Base-by-base conservation (phyloP, 2,113 vertebrate species). In the Perca schrenkii region DNA sequence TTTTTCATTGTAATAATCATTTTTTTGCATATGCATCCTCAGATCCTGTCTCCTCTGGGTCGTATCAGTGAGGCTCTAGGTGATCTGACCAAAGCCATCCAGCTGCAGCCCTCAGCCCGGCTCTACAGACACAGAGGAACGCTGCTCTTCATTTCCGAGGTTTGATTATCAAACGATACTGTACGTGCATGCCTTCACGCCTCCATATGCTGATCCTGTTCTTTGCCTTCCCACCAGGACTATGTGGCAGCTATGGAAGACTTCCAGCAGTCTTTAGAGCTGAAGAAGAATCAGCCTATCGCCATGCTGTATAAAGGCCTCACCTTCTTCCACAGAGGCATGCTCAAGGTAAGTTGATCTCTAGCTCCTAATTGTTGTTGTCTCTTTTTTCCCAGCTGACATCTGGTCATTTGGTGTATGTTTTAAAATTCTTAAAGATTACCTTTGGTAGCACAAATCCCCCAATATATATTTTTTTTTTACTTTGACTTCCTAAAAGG, bases 61-160 rank as follows among this genome's bases (percentile, higher is more conserved):
- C 96, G 98, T 36, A 97, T 99, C 85, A 97, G 95, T 17, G 98
- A 99, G 87, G 98, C 98, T 13, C 93, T 99, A 87, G 95, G 94
- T 43, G 98, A 99, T 57, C 96, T 99, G 85, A 98, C 96, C 76
- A 98, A 96, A 96, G 98, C 98, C 86, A 98, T 99, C 88, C 97
- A 98, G 77, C 95, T 99, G 8, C 97, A 98, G 73, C 98, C 97
- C 3, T 99, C 98, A 0, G 98, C 98, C 10, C 96, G 97, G 17
- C 96, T 99, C 25, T 99, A 98, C 92, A 94, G 97, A 68, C 98
- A 99, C 89, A 94, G 98, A 82, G 98, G 97, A 66, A 99, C 98
- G 0, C 95, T 99, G 83, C 94, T 98, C 86, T 99, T 99, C 93
- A 97, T 99, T 72, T 99, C 98, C n/a, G 98, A 99, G 97, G 98